Evolutionary conservation across 1,140 invertebrate species (phyloP).

Genomic region (Drosophila chauvacae): DNA sequence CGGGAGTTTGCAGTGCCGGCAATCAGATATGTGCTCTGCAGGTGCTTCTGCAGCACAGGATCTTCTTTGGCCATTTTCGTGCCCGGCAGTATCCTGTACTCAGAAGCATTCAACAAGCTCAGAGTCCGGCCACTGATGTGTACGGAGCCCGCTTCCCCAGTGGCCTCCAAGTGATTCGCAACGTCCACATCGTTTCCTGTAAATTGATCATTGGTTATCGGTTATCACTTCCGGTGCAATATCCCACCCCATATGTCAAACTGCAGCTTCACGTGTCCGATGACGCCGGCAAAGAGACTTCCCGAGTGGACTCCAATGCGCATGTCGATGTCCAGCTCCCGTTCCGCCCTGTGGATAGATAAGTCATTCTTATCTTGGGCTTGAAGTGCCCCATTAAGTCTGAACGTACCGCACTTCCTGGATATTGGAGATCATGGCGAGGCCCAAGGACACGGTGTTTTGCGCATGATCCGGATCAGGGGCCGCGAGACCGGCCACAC

Average conservation of each 20-base stretch:
- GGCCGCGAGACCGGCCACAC: conserved; percentile 93
- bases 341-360: conserved; percentile 86
- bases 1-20: too few relatives aligned
- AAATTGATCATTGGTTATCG: not conserved
- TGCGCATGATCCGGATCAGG: conserved; percentile 91
- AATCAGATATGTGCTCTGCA: conserved; percentile 1
- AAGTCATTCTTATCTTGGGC: too few relatives aligned
- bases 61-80: not conserved
- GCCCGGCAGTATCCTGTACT: not conserved
- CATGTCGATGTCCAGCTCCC: conserved; percentile 95
- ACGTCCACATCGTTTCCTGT: conserved; percentile 91
- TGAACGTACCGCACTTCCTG: conserved; percentile 87
- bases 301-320: conserved; percentile 97
- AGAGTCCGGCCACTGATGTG: conserved; percentile 19
- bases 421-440: conserved; percentile 96
- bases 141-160: conserved; percentile 93
- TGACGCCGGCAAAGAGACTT: conserved; percentile 93
- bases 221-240: not conserved
- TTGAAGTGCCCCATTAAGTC: conserved; percentile 84
- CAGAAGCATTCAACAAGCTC: not conserved
- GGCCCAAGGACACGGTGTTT: conserved; percentile 93
- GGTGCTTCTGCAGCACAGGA: not conserved
- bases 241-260: conserved; percentile 95
- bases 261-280: conserved; percentile 97
- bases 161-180: conserved; percentile 97